Conservation (phyloP, 2,888 invertebrate species). For the Allolobophora icterica region DNA sequence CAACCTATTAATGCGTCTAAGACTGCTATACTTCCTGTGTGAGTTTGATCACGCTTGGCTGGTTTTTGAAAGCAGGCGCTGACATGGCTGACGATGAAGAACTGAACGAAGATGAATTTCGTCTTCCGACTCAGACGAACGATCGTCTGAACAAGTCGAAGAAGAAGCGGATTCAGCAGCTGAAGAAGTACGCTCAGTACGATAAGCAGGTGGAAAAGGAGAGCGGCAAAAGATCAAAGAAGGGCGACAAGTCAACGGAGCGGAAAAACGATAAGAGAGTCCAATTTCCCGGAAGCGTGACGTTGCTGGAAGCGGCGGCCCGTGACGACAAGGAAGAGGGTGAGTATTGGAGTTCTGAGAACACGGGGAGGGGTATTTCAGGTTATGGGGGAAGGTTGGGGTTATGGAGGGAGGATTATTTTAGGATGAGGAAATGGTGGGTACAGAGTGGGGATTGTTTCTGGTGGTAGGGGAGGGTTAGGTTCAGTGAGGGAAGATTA, state of each 20-base stretch:
- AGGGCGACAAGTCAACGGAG: not conserved
- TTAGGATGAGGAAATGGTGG: no score
- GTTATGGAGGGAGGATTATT: no score
- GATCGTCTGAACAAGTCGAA: slow-evolving; percentile 84
- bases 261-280: slow-evolving; percentile 57
- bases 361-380: no score
- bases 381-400: no score
- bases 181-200: slow-evolving; percentile 86
- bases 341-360: slow-evolving; percentile 62
- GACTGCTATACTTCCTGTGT: no score
- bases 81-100: slow-evolving; percentile 12
- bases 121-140: slow-evolving; percentile 81
- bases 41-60: no score
- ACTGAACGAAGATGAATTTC: not conserved
- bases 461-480: not conserved
- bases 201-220: slow-evolving; percentile 82
- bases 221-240: slow-evolving; percentile 55
- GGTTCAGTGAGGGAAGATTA: not conserved
- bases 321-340: slow-evolving; percentile 97
- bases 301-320: slow-evolving; percentile 93
- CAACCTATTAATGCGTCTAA: no score
- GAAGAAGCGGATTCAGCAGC: slow-evolving; percentile 81
- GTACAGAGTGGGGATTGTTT: not conserved
- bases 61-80: not conserved
- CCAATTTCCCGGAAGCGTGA: slow-evolving; percentile 77